These are phyloP conservation scores for Melanostoma mellinum DNA, from an alignment of 2,888 invertebrate genomes.

Conservation along the genomic window DNA sequence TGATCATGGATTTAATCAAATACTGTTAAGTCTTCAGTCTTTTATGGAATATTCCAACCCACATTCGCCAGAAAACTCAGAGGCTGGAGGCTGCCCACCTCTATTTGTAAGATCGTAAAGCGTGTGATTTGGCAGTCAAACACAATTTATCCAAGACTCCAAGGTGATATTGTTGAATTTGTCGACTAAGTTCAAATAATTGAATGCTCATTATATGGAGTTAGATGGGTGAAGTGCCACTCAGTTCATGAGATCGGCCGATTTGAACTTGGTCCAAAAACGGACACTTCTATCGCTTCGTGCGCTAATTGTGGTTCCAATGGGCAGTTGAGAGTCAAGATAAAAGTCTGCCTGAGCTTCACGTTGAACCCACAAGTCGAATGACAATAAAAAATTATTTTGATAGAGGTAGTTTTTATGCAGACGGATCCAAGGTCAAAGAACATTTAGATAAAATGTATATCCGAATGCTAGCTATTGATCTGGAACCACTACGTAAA, in stretches of 20 bases:
- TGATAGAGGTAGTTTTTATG: slow-evolving; percentile 4
- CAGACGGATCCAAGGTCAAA: slow-evolving; percentile 15
- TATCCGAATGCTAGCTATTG: slow-evolving; percentile 7
- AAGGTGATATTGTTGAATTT: too few relatives aligned
- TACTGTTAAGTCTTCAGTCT: slow-evolving; percentile 48
- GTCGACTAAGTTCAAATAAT: too few relatives aligned
- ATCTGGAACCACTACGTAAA: slow-evolving; percentile 18
- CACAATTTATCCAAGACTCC: too few relatives aligned
- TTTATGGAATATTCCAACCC: slow-evolving; percentile 61
- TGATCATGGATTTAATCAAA: slow-evolving; percentile 40
- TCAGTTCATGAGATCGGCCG: too few relatives aligned
- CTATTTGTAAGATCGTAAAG: slow-evolving; percentile 26
- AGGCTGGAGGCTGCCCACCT: slow-evolving; percentile 43
- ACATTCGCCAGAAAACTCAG: neutral
- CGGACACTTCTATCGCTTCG: too few relatives aligned
- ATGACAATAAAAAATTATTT: slow-evolving; percentile 18
- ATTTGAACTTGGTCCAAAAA: too few relatives aligned
- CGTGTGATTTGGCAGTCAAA: neutral
- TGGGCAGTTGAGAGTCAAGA: too few relatives aligned
- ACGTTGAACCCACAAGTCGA: too few relatives aligned
- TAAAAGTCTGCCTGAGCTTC: too few relatives aligned
- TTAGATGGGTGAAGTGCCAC: too few relatives aligned
- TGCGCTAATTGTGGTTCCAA: too few relatives aligned
- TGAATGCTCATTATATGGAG: too few relatives aligned
- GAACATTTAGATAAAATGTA: slow-evolving; percentile 5